These are phyloP conservation scores for Oostethus manadensis DNA, from an alignment of 2,113 vertebrate genomes.

Conservation along the genomic window DNA sequence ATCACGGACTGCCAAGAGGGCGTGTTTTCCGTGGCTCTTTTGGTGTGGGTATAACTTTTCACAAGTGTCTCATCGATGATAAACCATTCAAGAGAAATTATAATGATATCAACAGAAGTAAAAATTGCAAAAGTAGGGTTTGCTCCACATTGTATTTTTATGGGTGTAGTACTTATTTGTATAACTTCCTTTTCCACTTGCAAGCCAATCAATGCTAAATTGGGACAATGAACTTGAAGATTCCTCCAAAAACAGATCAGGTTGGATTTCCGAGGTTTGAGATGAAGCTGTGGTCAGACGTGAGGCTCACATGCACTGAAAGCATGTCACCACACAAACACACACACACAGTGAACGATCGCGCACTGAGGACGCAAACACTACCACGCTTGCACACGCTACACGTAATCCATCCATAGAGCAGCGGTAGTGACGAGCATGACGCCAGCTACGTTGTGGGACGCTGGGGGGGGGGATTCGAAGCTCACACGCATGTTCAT, in stretches of 20 bases:
- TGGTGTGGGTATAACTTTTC: not conserved
- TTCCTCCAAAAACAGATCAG: too few species aligned
- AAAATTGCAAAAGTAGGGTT: too few species aligned
- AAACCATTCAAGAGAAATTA: not conserved
- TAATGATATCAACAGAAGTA: too few species aligned
- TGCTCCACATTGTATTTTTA: too few species aligned
- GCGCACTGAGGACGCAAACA: not conserved
- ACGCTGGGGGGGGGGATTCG: conserved; percentile 42
- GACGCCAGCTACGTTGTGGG: not conserved
- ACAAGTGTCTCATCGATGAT: not conserved
- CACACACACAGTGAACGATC: not conserved
- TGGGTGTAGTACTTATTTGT: too few species aligned
- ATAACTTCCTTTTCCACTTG: too few species aligned
- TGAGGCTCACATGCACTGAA: not conserved
- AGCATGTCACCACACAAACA: not conserved
- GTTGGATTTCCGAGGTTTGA: too few species aligned
- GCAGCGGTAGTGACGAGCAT: not conserved
- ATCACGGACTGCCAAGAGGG: too few species aligned
- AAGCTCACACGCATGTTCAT: conserved; percentile 41
- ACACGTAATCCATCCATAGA: not conserved
- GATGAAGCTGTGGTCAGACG: too few species aligned
- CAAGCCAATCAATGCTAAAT: too few species aligned
- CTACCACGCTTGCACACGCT: not conserved
- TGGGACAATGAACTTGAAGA: too few species aligned
- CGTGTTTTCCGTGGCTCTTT: not conserved